Percentiles rank a stretch among this genome's conserved stretches.
phyloP scores from a whole-genome alignment of 37 sponge, comb jelly and placozoan species.

The Chondrilla cf. caribensis region DNA sequence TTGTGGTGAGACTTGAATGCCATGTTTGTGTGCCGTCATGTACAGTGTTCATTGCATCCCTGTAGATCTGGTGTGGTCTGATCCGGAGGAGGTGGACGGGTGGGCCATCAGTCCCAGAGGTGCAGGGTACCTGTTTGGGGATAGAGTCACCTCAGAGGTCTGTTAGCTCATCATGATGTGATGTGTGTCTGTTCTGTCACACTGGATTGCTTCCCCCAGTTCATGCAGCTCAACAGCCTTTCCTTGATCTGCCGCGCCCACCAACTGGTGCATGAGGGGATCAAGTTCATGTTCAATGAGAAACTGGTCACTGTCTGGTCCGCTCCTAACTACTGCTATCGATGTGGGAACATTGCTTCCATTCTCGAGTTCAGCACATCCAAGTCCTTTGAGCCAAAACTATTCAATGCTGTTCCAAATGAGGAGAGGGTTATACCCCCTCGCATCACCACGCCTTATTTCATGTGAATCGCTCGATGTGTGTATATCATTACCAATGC shows the following conservation, averaged over 20 bases:
- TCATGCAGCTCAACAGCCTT: slow-evolving; percentile 92
- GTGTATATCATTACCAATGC: no score
- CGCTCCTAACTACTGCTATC: slow-evolving; percentile 99
- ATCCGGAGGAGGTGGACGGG: slow-evolving; percentile 97
- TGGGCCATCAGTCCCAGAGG: slow-evolving; percentile 99
- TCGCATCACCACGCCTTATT: slow-evolving; percentile 92
- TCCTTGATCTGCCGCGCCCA: slow-evolving; percentile 97
- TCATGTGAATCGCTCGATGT: slow-evolving; percentile 87
- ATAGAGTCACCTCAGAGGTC: slow-evolving; percentile 87
- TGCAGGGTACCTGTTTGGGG: slow-evolving; percentile 99
- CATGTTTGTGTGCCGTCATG: not conserved
- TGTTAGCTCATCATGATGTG: not conserved
- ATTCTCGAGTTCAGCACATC: slow-evolving; percentile 66
- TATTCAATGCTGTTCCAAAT: slow-evolving; percentile 95
- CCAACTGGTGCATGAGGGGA: slow-evolving; percentile 97
- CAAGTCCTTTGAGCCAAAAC: slow-evolving; percentile 65
- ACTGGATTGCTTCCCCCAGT: slow-evolving; percentile 37
- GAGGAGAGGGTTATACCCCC: slow-evolving; percentile 82
- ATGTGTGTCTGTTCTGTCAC: not conserved
- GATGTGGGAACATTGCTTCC: slow-evolving; percentile 98
- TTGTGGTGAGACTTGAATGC: slow-evolving; percentile 61
- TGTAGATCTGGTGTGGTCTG: slow-evolving; percentile 97
- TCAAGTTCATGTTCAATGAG: slow-evolving; percentile 97
- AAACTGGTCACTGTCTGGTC: slow-evolving; percentile 98
- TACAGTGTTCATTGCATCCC: not conserved